Evolutionary conservation across 2,888 invertebrate genomes (phyloP).

Genomic region (Leptopterna dolabrata): DNA sequence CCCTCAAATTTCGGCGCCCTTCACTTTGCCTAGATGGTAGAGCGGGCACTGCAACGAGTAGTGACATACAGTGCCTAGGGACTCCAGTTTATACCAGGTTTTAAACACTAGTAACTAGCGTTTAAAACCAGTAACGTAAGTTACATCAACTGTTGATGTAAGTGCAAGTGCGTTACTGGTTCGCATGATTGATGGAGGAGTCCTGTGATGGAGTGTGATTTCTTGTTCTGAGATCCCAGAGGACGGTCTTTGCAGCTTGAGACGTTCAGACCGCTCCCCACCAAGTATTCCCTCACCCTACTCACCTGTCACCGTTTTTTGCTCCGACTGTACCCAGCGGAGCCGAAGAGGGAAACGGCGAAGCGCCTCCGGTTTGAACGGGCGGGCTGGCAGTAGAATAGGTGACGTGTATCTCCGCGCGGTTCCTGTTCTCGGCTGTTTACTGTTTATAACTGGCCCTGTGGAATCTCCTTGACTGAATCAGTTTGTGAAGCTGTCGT

Average conservation of each 20-base stretch:
- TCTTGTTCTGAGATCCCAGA: background rate
- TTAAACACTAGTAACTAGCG: no score
- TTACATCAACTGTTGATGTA: no score
- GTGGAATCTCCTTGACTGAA: background rate
- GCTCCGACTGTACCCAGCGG: slow-evolving; percentile 5
- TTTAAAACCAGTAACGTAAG: no score
- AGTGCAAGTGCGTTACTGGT: no score
- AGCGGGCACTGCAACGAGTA: no score
- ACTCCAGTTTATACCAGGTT: no score
- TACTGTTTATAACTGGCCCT: background rate
- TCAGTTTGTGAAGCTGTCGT: background rate
- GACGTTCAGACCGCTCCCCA: background rate
- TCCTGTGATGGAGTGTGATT: no score
- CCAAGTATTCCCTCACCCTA: background rate
- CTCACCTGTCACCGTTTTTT: background rate
- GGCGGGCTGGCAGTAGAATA: background rate
- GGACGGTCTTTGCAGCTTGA: background rate
- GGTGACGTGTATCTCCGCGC: slow-evolving; percentile 32
- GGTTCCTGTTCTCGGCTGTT: background rate
- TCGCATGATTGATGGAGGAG: no score
- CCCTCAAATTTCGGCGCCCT: no score
- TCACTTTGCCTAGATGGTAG: no score
- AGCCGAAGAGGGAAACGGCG: background rate
- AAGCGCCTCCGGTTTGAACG: background rate
- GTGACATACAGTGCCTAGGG: no score